phyloP scores from a whole-genome alignment of 2,888 invertebrate species.

The Trachelus troglodyta region DNA sequence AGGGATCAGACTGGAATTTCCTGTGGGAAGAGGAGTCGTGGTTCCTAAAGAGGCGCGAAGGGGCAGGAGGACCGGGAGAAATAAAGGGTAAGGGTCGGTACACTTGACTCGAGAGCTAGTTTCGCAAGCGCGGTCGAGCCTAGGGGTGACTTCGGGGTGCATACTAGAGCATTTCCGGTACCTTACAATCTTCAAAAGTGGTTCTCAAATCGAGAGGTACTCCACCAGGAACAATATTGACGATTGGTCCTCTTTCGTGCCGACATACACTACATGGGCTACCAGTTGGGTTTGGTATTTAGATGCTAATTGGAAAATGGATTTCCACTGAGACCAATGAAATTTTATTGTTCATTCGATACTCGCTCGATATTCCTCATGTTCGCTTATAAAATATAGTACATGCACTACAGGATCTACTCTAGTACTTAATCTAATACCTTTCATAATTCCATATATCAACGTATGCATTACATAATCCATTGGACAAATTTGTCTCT shows the following conservation, averaged over 20 bases:
- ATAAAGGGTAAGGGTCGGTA: not conserved
- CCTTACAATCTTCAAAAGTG: conserved; percentile 20
- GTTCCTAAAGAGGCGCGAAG: not conserved
- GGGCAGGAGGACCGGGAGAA: not conserved
- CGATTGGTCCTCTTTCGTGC: conserved; percentile 6
- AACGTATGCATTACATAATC: no score
- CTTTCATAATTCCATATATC: no score
- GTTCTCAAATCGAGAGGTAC: conserved; percentile 14
- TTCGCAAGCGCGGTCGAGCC: not conserved
- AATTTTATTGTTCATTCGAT: not conserved
- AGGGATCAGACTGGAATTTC: not conserved
- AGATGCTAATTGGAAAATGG: not conserved
- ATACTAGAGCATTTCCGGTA: conserved; percentile 13
- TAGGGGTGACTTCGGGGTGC: conserved; percentile 12
- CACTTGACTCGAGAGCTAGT: not conserved
- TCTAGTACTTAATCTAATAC: not conserved
- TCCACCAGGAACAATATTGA: conserved; percentile 17
- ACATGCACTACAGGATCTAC: not conserved
- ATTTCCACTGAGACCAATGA: not conserved
- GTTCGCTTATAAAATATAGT: not conserved
- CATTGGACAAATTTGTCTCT: not conserved
- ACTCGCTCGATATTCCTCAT: not conserved
- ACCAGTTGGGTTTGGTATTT: not conserved
- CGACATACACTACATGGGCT: not conserved
- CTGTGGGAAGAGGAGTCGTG: not conserved